Percentiles rank a stretch among this genome's conserved stretches.
phyloP scores from a whole-genome alignment of 2,888 invertebrate genomes.

The Prosopocoilus inquinatus region DNA sequence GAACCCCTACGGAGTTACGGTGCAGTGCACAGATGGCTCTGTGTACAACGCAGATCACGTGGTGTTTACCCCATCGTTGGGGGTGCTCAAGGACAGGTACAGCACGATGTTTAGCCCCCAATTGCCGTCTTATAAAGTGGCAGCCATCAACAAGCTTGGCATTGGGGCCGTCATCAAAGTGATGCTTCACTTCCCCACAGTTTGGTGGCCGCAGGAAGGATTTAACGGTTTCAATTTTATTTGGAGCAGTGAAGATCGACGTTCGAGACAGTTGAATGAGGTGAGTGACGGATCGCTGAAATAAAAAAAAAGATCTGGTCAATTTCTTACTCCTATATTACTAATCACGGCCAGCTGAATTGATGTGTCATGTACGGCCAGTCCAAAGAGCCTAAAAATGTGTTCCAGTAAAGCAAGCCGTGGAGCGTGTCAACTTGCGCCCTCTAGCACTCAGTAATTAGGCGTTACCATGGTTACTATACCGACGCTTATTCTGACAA shows the following conservation, averaged over 20 bases:
- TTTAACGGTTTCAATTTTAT: slow-evolving; percentile 51
- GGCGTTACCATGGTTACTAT: too few relatives aligned
- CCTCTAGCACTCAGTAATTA: too few relatives aligned
- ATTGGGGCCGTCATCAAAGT: slow-evolving; percentile 67
- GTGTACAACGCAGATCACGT: slow-evolving; percentile 58
- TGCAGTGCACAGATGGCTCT: slow-evolving; percentile 52
- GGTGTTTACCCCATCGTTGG: slow-evolving; percentile 65
- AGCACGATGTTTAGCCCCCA: slow-evolving; percentile 54
- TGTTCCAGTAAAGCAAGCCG: too few relatives aligned
- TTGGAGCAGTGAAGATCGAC: slow-evolving; percentile 52
- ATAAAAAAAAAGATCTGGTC: too few relatives aligned
- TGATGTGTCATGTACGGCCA: too few relatives aligned
- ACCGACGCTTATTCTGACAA: too few relatives aligned
- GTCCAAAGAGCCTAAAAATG: too few relatives aligned
- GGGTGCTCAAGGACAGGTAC: slow-evolving; percentile 62
- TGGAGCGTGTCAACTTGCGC: too few relatives aligned
- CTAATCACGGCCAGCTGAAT: too few relatives aligned
- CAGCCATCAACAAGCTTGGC: slow-evolving; percentile 56
- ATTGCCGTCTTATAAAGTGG: slow-evolving; percentile 53
- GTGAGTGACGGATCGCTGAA: background rate
- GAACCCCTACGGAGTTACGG: slow-evolving; percentile 36
- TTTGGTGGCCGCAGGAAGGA: slow-evolving; percentile 58
- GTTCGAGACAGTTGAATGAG: slow-evolving; percentile 7
- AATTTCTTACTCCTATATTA: too few relatives aligned
- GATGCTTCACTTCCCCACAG: slow-evolving; percentile 57